Conservation (phyloP, 1,140 invertebrate species). For the Brachionus rotundiformis region DNA sequence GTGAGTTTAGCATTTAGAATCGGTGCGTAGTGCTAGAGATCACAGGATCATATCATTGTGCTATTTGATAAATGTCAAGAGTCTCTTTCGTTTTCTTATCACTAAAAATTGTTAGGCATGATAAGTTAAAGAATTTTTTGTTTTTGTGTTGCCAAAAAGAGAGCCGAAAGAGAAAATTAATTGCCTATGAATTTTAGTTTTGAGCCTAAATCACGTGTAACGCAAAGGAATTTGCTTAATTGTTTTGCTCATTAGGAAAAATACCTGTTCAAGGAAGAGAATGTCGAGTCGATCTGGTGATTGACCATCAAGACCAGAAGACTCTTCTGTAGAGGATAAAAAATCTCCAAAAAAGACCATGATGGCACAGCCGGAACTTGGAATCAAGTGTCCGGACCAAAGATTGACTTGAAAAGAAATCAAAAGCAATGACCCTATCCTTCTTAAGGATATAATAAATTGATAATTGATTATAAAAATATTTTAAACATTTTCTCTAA, state of each 20-base stretch:
- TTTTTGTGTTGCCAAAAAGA: neutral
- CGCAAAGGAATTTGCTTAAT: neutral
- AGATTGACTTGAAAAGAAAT: too few species aligned
- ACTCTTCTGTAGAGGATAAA: too few species aligned
- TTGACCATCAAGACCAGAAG: too few species aligned
- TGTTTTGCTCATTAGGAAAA: neutral
- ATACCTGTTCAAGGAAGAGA: neutral
- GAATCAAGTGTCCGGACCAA: too few species aligned
- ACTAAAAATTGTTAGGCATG: constrained; percentile 11
- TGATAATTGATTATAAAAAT: too few species aligned
- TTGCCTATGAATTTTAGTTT: constrained; percentile 23
- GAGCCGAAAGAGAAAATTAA: constrained; percentile 23
- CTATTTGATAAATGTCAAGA: constrained; percentile 34
- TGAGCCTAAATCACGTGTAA: neutral
- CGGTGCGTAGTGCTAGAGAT: too few species aligned
- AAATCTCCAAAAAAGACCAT: too few species aligned
- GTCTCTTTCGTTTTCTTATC: neutral
- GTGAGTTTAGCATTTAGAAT: neutral
- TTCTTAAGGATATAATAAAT: too few species aligned
- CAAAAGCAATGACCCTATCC: too few species aligned
- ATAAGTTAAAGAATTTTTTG: constrained; percentile 45
- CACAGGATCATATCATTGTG: neutral
- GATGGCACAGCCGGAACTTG: too few species aligned
- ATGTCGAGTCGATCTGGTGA: too few species aligned
- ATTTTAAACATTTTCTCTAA: too few species aligned